Percentiles rank a stretch among this genome's conserved stretches.
Conservation (phyloP, 2,888 invertebrate genomes). For the Meliscaeva auricollis region DNA sequence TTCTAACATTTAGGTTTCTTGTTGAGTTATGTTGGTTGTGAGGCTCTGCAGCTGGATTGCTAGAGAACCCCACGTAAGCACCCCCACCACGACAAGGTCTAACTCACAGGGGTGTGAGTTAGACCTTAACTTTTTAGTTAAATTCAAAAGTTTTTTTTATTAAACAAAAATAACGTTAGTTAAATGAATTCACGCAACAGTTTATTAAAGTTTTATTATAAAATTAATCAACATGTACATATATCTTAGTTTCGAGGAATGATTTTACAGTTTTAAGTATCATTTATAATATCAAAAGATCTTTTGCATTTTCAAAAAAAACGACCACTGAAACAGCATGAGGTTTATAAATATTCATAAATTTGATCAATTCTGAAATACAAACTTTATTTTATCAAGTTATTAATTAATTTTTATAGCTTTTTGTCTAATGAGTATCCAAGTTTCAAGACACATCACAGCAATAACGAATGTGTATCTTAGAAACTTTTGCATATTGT, state of each 20-base stretch:
- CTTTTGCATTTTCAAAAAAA: slow-evolving; percentile 81
- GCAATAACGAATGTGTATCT: slow-evolving; percentile 82
- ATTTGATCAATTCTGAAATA: no score
- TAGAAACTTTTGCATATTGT: slow-evolving; percentile 79
- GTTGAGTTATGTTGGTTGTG: no score
- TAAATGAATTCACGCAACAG: background rate
- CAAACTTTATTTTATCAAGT: no score
- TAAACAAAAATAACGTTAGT: background rate
- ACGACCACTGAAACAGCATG: slow-evolving; percentile 81
- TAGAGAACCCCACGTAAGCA: no score
- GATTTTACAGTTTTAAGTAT: background rate
- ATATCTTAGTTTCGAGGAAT: slow-evolving; percentile 34
- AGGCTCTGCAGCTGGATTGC: no score
- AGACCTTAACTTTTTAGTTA: background rate
- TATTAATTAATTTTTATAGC: no score
- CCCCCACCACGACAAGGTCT: no score
- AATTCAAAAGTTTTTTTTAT: background rate
- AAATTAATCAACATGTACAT: slow-evolving; percentile 25
- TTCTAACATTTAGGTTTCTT: no score
- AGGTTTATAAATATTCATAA: no score
- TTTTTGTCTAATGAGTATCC: no score
- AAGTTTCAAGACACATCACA: no score
- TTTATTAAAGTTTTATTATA: background rate
- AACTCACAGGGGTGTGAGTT: no score
- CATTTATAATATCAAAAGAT: slow-evolving; percentile 76